These are phyloP conservation scores for Alosa alosa DNA, from an alignment of 2,113 vertebrate genomes.

Conservation along the genomic window DNA sequence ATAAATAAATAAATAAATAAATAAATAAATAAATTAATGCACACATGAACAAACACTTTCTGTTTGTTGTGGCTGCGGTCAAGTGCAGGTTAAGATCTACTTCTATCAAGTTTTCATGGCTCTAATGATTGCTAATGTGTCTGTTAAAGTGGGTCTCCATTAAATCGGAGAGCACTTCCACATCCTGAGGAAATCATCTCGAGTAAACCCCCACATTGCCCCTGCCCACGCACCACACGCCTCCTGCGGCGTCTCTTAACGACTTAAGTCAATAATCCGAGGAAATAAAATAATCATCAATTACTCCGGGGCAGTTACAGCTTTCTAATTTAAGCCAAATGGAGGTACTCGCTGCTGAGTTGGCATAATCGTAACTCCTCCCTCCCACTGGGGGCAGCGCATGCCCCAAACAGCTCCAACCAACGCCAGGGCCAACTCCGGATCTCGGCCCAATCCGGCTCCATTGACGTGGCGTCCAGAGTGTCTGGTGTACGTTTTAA, in stretches of 20 bases:
- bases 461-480: neutral
- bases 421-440: neutral
- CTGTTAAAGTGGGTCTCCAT: neutral
- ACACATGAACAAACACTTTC: neutral
- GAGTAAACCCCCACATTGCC: neutral
- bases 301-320: neutral
- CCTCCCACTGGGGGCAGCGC: neutral
- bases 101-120: neutral
- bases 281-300: slow-evolving; percentile 7
- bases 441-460: neutral
- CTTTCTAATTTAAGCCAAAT: neutral
- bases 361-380: neutral
- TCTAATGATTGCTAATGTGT: neutral
- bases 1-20: neutral
- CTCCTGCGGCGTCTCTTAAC: neutral
- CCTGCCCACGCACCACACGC: neutral
- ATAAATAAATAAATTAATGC: neutral
- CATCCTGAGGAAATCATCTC: neutral
- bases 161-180: neutral
- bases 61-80: neutral
- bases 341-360: neutral
- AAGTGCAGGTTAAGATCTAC: neutral
- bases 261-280: neutral
- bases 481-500: neutral
- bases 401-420: neutral